Base-by-base conservation (phyloP, 2,797 vertebrate species). In the Pelodytes ibericus region DNA sequence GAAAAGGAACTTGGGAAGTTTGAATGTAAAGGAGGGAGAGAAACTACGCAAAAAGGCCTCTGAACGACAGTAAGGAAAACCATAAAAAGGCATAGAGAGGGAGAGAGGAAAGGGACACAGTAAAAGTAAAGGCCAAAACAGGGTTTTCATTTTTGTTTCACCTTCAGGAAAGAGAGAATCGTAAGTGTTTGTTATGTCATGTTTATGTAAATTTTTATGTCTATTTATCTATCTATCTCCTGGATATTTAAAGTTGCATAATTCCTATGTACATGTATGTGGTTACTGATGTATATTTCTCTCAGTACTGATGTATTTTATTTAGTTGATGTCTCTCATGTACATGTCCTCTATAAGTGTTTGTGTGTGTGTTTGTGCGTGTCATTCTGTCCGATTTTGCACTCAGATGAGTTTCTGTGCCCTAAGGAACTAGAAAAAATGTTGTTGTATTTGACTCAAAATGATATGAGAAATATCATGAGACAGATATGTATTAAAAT, bases 181-280 rank as follows among this genome's bases (percentile, higher is more conserved):
- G 75, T 77, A 39, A 77, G 75, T 77, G 72, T 25, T n/a, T n/a
- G 18, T 58, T 13, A 30, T 9, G 9, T 5, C 31, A 2, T 16
- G 4, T 30, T n/a, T 60, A 25, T 13, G 15, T 60, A 60, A 3
- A n/a, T n/a, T n/a, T n/a, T n/a, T n/a, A n/a, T n/a, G n/a, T n/a
- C n/a, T n/a, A n/a, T 9, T 25, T 30, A 29, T 16, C 24, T 58
- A 58, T 27, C 13, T 10, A 36, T 13, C 24, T 2, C 27, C 25
- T 58, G 25, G 51, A 7, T 26, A 58, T 26, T 2, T 26, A 27
- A 9, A 36, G 13, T 36, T 36, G 33, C 33, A 36, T 13, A 36
- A 36, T 36, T 36, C 33, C 36, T 31, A 41, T 47, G 33, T 71
- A 71, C n/a, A 44, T 47, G 15, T 69, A 18, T 71, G 13, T 22